A percentile compares a stretch with the other conserved stretches of the same genome.
Conservation (phyloP, 1,140 invertebrate species). For the Colletes latitarsis region DNA sequence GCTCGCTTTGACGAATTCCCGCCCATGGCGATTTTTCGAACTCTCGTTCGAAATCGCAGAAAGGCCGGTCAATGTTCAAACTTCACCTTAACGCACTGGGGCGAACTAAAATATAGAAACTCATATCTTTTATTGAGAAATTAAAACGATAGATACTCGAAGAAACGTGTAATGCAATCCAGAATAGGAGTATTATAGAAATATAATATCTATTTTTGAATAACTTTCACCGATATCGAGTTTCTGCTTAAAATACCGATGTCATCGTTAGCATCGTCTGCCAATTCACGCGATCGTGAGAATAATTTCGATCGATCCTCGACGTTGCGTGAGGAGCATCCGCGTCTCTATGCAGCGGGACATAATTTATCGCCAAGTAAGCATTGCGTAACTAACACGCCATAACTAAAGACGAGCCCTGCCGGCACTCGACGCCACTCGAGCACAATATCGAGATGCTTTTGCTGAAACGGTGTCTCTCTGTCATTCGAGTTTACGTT, state of each 20-base stretch:
- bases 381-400: conserved; percentile 65
- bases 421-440: conserved; percentile 61
- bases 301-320: conserved; percentile 6
- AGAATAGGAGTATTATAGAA: no score
- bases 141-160: no score
- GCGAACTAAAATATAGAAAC: no score
- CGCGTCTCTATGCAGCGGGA: conserved; percentile 20
- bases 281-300: conserved; percentile 10
- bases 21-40: background rate
- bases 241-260: no score
- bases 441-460: conserved; percentile 64
- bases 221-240: no score
- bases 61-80: no score
- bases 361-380: conserved; percentile 67
- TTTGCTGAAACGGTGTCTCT: conserved; percentile 56
- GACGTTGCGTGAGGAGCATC: background rate
- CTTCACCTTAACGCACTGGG: no score
- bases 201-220: no score
- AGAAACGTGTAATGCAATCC: no score
- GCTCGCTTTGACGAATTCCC: conserved; percentile 29
- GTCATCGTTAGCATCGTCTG: no score
- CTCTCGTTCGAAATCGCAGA: background rate
- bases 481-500: conserved; percentile 69
- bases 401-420: conserved; percentile 65
- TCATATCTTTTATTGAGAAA: no score